Conservation (phyloP, 2,888 invertebrate species). For the Cremastinae sp. region DNA sequence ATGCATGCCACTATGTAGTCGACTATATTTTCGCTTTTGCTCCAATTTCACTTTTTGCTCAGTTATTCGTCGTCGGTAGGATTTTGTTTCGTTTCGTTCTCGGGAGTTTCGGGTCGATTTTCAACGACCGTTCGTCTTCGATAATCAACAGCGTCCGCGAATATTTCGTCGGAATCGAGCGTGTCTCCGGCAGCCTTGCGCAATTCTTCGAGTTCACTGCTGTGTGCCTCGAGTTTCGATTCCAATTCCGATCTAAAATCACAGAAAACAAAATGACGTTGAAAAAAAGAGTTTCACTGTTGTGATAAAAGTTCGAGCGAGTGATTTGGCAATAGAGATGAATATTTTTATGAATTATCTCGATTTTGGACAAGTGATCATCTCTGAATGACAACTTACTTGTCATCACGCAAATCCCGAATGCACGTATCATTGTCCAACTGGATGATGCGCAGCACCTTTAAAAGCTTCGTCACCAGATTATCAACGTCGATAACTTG, state of each 20-base stretch:
- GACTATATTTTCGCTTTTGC: constrained; percentile 42
- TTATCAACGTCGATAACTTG: constrained; percentile 90
- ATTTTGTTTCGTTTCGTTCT: constrained; percentile 28
- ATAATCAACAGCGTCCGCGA: constrained; percentile 68
- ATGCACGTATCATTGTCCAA: constrained; percentile 87
- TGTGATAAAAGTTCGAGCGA: too few relatives aligned
- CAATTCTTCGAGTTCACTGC: constrained; percentile 70
- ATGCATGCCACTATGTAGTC: constrained; percentile 51
- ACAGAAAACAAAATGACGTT: neutral
- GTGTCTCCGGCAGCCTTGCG: constrained; percentile 69
- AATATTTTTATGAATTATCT: neutral
- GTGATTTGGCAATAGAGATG: neutral
- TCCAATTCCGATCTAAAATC: constrained; percentile 74
- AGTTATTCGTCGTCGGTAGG: constrained; percentile 42
- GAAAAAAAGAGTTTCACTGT: neutral
- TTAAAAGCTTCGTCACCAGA: constrained; percentile 87
- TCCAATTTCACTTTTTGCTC: constrained; percentile 21
- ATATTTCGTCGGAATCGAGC: constrained; percentile 68
- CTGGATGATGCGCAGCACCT: constrained; percentile 87
- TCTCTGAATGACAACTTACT: constrained; percentile 77
- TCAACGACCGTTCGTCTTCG: constrained; percentile 71
- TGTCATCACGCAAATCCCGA: constrained; percentile 85
- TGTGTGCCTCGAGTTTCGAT: constrained; percentile 72
- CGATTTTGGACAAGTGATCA: neutral
- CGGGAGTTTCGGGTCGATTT: constrained; percentile 65